Evolutionary conservation across 2,888 invertebrate genomes (phyloP), one percentile per base, ranked within the genome.

Genomic region (Ophraella communa): DNA sequence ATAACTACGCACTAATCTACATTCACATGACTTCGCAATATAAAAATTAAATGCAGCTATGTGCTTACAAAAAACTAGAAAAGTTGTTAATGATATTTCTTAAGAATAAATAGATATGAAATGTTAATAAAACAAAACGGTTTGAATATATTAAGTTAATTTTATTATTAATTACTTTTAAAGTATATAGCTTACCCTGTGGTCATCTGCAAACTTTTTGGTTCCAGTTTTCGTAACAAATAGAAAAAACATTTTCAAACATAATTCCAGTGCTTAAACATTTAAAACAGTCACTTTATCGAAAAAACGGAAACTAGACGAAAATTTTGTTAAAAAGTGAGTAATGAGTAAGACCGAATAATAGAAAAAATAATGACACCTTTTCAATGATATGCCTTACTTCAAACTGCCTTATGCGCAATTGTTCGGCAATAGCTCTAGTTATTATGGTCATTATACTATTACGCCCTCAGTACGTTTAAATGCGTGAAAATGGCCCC

Each of bases 381-480:
- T 76, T 76, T 76, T 76, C 76, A 73, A 76, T 76, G 74, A 75
- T 75, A 75, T 73, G 79, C 77, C 80, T 79, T 79, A 79, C 76
- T 81, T 76, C 73, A 79, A 81, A 81, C 80, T 81, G 78, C 77
- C 78, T 80, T 78, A 77, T 79, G 79, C 79, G 81, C 80, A 81
- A 81, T 81, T 81, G 81, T 77, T 74, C 79, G 73, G 80, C 82
- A 81, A 82, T 80, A 80, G 81, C 78, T 74, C 76, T 76, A 77
- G 78, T 79, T 78, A 82, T 82, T 82, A 82, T 77, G 77, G 79
- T 78, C 79, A 82, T 82, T 82, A 82, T 81, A 77, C 79, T 80
- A 82, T 82, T 82, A 82, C 81, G 82, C 81, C 82, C 80, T 81
- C 81, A 78, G 74, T 78, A 74, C 74, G 75, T 79, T 81, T 81